These are phyloP conservation scores for Zaprionus ghesquierei DNA, from an alignment of 1,140 invertebrate species.

Conservation along the genomic window DNA sequence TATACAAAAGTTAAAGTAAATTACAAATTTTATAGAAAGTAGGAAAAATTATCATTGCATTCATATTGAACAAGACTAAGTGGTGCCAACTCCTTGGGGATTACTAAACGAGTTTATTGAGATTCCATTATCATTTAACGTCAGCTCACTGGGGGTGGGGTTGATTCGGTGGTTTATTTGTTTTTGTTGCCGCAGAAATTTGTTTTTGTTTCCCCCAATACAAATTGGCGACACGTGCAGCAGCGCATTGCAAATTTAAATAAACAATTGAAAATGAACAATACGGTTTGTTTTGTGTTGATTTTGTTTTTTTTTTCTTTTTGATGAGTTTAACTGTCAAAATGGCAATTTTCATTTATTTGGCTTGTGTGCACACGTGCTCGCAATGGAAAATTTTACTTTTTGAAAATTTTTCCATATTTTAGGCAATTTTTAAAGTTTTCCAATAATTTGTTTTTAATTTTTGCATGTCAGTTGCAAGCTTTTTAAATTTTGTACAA, in stretches of 20 bases:
- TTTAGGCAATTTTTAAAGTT: constrained; percentile 46
- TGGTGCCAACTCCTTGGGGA: constrained; percentile 38
- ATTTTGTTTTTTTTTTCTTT: constrained; percentile 5
- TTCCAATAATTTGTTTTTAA: constrained; percentile 14
- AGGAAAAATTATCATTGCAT: not conserved
- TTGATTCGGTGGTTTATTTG: constrained; percentile 10
- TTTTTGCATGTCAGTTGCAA: constrained; percentile 29
- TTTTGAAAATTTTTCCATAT: constrained; percentile 53
- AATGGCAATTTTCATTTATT: constrained; percentile 27
- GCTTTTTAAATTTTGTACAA: constrained; percentile 51
- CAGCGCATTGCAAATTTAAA: constrained; percentile 36
- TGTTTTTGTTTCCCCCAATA: constrained; percentile 27
- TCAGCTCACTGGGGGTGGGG: constrained; percentile 65
- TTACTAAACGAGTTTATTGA: constrained; percentile 59
- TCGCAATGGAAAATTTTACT: not conserved
- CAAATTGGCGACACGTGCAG: constrained; percentile 40
- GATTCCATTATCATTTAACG: constrained; percentile 71
- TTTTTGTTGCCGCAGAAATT: constrained; percentile 4
- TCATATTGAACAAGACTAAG: constrained; percentile 3
- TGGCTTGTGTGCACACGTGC: constrained; percentile 16
- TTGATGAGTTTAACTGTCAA: constrained; percentile 22
- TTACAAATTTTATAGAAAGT: not conserved
- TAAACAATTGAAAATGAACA: constrained; percentile 43
- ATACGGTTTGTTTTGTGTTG: constrained; percentile 4
- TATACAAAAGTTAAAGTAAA: not conserved